Conservation (phyloP, 2,797 vertebrate genomes). For the Adrianichthys oophorus region DNA sequence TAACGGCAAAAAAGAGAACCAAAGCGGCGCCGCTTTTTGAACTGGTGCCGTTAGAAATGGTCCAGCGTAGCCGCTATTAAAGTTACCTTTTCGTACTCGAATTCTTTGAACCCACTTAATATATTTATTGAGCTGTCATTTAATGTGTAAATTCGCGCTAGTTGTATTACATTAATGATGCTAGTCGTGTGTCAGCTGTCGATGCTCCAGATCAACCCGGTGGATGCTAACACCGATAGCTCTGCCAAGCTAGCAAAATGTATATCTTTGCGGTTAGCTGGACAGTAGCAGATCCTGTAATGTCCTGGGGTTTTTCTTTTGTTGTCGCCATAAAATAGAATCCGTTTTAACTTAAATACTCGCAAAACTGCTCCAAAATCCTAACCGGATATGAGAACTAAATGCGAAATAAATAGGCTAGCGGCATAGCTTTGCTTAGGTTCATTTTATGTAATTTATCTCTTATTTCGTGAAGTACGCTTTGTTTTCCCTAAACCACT, state of each 20-base stretch:
- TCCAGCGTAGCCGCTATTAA: slow-evolving; percentile 28
- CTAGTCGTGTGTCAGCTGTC: slow-evolving; percentile 20
- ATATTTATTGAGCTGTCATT: rapidly evolving
- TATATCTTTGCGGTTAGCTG: background rate
- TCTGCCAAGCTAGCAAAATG: slow-evolving; percentile 21
- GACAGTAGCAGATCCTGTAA: background rate
- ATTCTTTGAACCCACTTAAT: background rate
- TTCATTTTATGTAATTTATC: background rate
- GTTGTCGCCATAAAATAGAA: too few species aligned
- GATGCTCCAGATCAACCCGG: slow-evolving; percentile 30
- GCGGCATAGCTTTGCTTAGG: background rate
- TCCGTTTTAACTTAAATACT: too few species aligned
- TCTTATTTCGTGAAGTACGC: background rate
- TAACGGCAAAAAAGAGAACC: slow-evolving; percentile 53
- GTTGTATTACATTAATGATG: background rate
- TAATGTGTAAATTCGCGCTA: background rate
- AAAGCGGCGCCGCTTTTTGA: slow-evolving; percentile 56
- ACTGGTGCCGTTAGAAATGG: slow-evolving; percentile 26
- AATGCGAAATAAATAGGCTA: slow-evolving; percentile 27
- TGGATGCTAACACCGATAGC: slow-evolving; percentile 44
- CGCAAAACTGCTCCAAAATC: too few species aligned
- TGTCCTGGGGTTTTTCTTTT: rapidly evolving
- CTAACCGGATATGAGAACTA: slow-evolving; percentile 54
- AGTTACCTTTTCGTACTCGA: background rate
- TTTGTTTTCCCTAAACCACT: too few species aligned